phyloP scores from a whole-genome alignment of 2,797 vertebrate species.

The Cirrhinus molitorella region DNA sequence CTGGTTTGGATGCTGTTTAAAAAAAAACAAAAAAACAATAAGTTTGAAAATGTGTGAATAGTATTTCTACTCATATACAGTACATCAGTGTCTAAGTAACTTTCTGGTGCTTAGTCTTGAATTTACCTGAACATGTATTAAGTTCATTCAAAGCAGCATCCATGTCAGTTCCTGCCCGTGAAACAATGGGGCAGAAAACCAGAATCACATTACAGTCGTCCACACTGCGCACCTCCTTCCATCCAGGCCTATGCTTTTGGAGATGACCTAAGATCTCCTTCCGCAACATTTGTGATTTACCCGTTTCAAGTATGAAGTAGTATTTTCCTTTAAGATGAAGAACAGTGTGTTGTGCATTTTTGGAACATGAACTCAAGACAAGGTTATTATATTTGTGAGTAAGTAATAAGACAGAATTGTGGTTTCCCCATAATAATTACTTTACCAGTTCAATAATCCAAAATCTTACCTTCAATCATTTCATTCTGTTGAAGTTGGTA shows the following conservation, averaged over 20 bases:
- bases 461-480: background rate
- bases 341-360: background rate
- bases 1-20: slow-evolving; percentile 32
- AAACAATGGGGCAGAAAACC: slow-evolving; percentile 36
- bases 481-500: background rate
- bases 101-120: background rate
- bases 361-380: background rate
- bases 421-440: background rate
- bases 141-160: slow-evolving; percentile 29
- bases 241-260: background rate
- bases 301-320: background rate
- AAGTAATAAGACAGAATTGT: background rate
- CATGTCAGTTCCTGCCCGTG: slow-evolving; percentile 43
- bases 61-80: background rate
- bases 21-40: background rate
- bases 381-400: background rate
- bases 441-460: background rate
- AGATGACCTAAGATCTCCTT: background rate
- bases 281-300: background rate
- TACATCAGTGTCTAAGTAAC: background rate
- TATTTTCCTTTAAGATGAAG: background rate
- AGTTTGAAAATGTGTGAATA: background rate
- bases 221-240: background rate
- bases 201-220: slow-evolving; percentile 25
- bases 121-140: slow-evolving; percentile 10